Percentiles rank a stretch among this genome's conserved stretches.
phyloP scores from a whole-genome alignment of 2,888 invertebrate species.

The Andrena dorsata region DNA sequence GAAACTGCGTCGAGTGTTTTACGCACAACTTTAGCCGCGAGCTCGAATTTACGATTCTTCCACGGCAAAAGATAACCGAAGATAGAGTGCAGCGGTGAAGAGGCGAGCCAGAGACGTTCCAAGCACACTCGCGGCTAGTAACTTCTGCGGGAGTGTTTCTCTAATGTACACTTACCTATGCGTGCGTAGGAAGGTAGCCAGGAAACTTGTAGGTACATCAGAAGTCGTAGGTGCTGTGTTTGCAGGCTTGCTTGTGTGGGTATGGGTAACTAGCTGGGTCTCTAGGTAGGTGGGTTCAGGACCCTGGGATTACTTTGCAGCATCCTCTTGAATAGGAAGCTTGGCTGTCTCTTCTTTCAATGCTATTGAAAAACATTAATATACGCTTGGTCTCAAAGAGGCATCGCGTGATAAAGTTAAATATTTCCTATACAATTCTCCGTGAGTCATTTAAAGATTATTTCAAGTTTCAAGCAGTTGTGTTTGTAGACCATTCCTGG shows the following conservation, averaged over 20 bases:
- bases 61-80: conserved; percentile 67
- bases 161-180: conserved; percentile 7
- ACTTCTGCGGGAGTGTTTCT: conserved; percentile 8
- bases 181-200: conserved; percentile 44
- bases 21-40: conserved; percentile 60
- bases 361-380: conserved; percentile 1
- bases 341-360: conserved; percentile 41
- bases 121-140: background rate
- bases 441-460: no score
- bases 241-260: background rate
- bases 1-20: conserved; percentile 52
- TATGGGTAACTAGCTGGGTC: conserved; percentile 67
- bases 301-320: conserved; percentile 54
- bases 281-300: conserved; percentile 64
- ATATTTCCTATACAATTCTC: no score
- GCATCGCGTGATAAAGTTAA: no score
- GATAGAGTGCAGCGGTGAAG: conserved; percentile 62
- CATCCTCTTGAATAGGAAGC: conserved; percentile 27
- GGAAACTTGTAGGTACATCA: conserved; percentile 23
- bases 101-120: conserved; percentile 29
- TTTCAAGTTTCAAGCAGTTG: no score
- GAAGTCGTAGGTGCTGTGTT: conserved; percentile 16
- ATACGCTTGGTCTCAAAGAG: no score
- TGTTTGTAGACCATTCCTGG: no score
- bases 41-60: conserved; percentile 74